Base-by-base conservation (phyloP, 35 echinoderm and acorn worm species). In the Chiridota heheva region DNA sequence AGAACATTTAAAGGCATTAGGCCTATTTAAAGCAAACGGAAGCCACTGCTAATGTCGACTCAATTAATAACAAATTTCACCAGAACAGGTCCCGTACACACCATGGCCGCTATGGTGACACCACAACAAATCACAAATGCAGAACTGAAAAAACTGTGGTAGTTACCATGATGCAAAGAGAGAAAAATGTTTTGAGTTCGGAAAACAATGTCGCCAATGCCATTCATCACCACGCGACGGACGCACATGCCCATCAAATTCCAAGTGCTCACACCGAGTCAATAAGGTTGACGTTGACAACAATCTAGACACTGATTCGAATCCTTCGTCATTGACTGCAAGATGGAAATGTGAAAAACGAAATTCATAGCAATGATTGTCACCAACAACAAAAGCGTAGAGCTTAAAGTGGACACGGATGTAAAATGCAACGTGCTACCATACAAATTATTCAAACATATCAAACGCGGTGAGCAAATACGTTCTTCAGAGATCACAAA, bases 141-240 rank as follows among this genome's bases (percentile, higher is more conserved):
- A 1, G 1, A 41, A 40, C 57, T 73, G 82, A 15, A 38, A 49
- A 44, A 84, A 61, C 5, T 72, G 67, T 44, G 53, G 68, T 39
- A 3, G 37, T 4, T 15, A 15, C 55, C 67, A 84, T 22, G 46
- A 7, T 1, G 38, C 32, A 29, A 74, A 44, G 24, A 37, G n/a
- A n/a, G 47, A 38, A 72, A 30, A 72, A 1, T 72, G 81, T 40
- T 34, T 44, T 30, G 81, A 64, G 43, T 84, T 29, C 17, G 68
- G 81, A 15, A 84, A 84, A 40, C 81, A 84, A 40, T 84, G 81
- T 60, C 28, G 40, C 5, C 36, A 61, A 32, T 58, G 81, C 43
- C 2, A 83, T 60, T 58, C 24, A 13, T 26, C 72, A 73, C 37
- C 68, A 74, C 66, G 72, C 27, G 29, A 35, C 67, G 7, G 57